Evolutionary conservation across 2,113 vertebrate genomes (phyloP).

Genomic region (Phyllostomus discolor): DNA sequence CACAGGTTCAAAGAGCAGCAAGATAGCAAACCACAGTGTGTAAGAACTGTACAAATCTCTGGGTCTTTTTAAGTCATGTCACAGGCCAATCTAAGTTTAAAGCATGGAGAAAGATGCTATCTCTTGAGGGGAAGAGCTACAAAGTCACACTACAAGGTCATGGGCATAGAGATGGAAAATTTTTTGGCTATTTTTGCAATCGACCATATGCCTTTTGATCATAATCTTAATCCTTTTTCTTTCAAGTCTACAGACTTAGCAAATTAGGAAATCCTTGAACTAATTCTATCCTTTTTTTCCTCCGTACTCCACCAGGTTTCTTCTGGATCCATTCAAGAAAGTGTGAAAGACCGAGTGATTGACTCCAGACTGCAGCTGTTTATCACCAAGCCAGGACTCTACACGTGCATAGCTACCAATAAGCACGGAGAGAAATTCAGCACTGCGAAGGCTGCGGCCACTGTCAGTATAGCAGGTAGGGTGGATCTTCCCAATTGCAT

Average conservation of each 20-base stretch:
- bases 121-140: neutral
- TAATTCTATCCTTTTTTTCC: neutral
- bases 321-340: slow-evolving; percentile 90
- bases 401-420: slow-evolving; percentile 94
- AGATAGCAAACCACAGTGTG: neutral
- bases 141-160: neutral
- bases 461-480: slow-evolving; percentile 90
- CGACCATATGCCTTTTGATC: neutral
- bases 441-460: slow-evolving; percentile 91
- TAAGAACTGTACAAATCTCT: neutral
- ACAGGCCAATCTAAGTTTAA: neutral
- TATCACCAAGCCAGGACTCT: slow-evolving; percentile 90
- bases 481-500: fast-evolving
- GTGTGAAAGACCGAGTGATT: slow-evolving; percentile 87
- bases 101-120: neutral
- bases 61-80: neutral
- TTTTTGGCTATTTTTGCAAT: neutral
- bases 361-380: slow-evolving; percentile 89
- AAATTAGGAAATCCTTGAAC: neutral
- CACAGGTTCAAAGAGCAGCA: neutral
- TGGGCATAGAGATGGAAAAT: neutral
- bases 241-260: neutral
- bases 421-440: slow-evolving; percentile 92
- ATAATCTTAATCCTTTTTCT: neutral
- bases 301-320: slow-evolving; percentile 82